Evolutionary conservation across 2,113 vertebrate species (phyloP).

Genomic region (Nothobranchius furzeri): DNA sequence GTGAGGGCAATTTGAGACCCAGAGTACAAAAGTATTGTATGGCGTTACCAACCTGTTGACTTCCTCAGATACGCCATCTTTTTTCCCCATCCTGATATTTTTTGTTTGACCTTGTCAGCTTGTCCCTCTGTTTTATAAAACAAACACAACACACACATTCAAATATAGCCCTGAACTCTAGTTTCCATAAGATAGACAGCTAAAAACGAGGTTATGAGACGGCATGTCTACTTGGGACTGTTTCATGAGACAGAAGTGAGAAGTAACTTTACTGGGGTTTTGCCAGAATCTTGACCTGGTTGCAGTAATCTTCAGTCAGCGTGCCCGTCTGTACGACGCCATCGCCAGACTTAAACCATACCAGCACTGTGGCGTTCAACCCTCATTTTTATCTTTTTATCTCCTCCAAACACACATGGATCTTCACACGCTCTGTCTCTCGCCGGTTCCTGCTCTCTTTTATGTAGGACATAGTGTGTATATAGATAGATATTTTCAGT

Average conservation of each 20-base stretch:
- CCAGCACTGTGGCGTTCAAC: constrained; percentile 52
- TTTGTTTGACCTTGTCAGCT: too few relatives aligned
- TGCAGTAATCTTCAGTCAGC: constrained; percentile 33
- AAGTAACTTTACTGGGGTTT: constrained; percentile 40
- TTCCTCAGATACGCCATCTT: too few relatives aligned
- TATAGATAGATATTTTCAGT: constrained; percentile 84
- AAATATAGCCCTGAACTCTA: not conserved
- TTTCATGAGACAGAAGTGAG: constrained; percentile 24
- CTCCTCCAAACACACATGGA: constrained; percentile 43
- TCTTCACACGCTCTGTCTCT: constrained; percentile 44
- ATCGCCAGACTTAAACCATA: constrained; percentile 41
- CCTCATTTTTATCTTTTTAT: constrained; percentile 37
- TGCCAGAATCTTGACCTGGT: constrained; percentile 49
- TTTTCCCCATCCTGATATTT: too few relatives aligned
- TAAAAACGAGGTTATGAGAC: constrained; percentile 36
- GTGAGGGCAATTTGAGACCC: too few relatives aligned
- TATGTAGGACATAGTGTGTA: constrained; percentile 81
- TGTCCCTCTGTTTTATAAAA: too few relatives aligned
- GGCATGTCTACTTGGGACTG: constrained; percentile 14
- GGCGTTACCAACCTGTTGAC: too few relatives aligned
- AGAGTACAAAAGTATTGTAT: too few relatives aligned
- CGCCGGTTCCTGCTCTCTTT: constrained; percentile 48
- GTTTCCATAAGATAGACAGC: not conserved
- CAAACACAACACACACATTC: not conserved
- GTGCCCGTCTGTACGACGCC: constrained; percentile 36